These are phyloP conservation scores for Sesia bembeciformis DNA, from an alignment of 2,888 invertebrate genomes.

Conservation along the genomic window DNA sequence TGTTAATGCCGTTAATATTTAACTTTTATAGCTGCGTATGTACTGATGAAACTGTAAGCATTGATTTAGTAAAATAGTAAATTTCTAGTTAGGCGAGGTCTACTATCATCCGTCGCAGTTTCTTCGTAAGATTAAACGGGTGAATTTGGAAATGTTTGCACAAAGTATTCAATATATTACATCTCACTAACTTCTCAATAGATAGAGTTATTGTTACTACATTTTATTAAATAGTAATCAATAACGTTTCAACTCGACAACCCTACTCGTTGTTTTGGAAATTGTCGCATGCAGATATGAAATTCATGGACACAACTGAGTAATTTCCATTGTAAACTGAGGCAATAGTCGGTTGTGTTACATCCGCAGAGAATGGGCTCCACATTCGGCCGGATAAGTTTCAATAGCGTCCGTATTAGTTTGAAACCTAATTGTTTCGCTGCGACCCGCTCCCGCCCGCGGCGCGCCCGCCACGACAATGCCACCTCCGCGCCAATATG, in stretches of 20 bases:
- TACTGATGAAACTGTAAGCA: background rate
- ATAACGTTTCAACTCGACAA: too few relatives aligned
- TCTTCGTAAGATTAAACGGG: too few relatives aligned
- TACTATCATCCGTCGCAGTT: too few relatives aligned
- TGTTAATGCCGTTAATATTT: background rate
- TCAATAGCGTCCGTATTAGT: slow-evolving; percentile 38
- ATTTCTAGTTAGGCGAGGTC: slow-evolving; percentile 1
- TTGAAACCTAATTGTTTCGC: slow-evolving; percentile 46
- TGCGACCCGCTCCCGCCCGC: slow-evolving; percentile 10
- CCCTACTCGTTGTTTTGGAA: too few relatives aligned
- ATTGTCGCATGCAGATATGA: too few relatives aligned
- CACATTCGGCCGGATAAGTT: slow-evolving; percentile 22
- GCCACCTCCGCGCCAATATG: slow-evolving; percentile 16
- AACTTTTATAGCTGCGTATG: background rate
- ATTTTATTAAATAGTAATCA: too few relatives aligned
- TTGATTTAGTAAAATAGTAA: slow-evolving; percentile 1
- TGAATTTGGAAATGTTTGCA: too few relatives aligned
- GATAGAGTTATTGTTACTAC: too few relatives aligned
- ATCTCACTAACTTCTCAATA: too few relatives aligned
- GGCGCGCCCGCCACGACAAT: slow-evolving; percentile 21
- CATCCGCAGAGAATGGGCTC: slow-evolving; percentile 27
- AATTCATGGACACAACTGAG: slow-evolving; percentile 11
- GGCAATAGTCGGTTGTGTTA: slow-evolving; percentile 18
- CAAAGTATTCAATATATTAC: too few relatives aligned
- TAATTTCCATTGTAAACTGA: slow-evolving; percentile 21